These are phyloP conservation scores for Pseudomugil tenellus DNA, from an alignment of 2,797 vertebrate species.

Conservation along the genomic window DNA sequence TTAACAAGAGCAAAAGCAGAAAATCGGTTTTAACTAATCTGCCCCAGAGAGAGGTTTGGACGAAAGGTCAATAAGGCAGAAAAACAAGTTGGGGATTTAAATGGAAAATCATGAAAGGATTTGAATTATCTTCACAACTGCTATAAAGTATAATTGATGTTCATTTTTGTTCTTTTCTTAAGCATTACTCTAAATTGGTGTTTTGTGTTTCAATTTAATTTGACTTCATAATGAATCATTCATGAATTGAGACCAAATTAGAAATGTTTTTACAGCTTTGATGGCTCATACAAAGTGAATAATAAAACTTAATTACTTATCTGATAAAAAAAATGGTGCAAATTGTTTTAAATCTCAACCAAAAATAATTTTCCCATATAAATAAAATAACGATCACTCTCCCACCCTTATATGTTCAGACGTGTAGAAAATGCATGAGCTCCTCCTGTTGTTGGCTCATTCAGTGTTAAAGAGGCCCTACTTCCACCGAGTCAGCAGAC, in stretches of 20 bases:
- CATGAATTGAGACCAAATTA: too few species aligned
- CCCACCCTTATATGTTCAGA: conserved; percentile 2
- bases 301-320: too few species aligned
- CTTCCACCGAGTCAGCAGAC: conserved; percentile 37
- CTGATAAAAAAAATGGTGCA: too few species aligned
- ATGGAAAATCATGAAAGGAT: neutral
- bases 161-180: neutral
- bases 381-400: too few species aligned
- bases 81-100: neutral
- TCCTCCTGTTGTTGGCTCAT: neutral
- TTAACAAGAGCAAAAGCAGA: neutral
- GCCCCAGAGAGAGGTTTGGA: neutral
- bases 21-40: neutral
- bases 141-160: neutral
- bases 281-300: too few species aligned
- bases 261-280: too few species aligned
- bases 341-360: too few species aligned
- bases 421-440: conserved; percentile 22
- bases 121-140: neutral
- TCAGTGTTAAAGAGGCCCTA: conserved; percentile 31
- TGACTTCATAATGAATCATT: too few species aligned
- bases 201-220: too few species aligned
- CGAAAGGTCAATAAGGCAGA: neutral
- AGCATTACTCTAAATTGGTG: too few species aligned
- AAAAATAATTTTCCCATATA: too few species aligned